phyloP scores from a whole-genome alignment of 1,140 invertebrate species.

The Apolygus lucorum region DNA sequence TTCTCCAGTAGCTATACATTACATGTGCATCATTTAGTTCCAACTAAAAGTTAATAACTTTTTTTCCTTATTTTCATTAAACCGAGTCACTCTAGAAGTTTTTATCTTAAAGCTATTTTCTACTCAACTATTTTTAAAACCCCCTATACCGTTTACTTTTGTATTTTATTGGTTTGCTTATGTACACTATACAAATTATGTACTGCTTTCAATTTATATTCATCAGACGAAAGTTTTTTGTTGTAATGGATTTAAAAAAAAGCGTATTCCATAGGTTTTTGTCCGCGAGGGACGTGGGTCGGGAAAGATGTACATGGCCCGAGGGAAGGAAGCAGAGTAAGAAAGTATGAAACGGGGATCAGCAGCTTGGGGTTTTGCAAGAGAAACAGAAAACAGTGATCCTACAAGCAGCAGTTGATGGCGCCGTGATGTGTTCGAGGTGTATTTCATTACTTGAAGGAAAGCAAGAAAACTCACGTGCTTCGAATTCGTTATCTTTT shows the following conservation, averaged over 20 bases:
- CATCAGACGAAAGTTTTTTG: background rate
- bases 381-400: too few relatives aligned
- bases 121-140: constrained; percentile 5
- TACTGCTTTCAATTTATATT: background rate
- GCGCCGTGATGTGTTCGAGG: too few relatives aligned
- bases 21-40: background rate
- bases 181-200: constrained; percentile 15
- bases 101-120: background rate
- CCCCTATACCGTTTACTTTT: background rate
- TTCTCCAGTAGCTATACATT: background rate
- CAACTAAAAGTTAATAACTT: background rate
- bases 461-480: too few relatives aligned
- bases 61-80: background rate
- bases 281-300: background rate
- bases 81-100: background rate
- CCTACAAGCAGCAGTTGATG: too few relatives aligned
- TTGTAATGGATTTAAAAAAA: background rate
- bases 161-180: background rate
- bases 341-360: background rate
- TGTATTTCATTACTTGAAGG: too few relatives aligned
- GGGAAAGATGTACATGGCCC: background rate
- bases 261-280: constrained; percentile 4
- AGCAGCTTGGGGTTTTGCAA: too few relatives aligned
- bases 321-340: background rate
- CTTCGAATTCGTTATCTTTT: too few relatives aligned